A percentile compares a stretch with the other conserved stretches of the same genome.
phyloP scores from a whole-genome alignment of 2,888 invertebrate genomes.

The Megamerina dolium region DNA sequence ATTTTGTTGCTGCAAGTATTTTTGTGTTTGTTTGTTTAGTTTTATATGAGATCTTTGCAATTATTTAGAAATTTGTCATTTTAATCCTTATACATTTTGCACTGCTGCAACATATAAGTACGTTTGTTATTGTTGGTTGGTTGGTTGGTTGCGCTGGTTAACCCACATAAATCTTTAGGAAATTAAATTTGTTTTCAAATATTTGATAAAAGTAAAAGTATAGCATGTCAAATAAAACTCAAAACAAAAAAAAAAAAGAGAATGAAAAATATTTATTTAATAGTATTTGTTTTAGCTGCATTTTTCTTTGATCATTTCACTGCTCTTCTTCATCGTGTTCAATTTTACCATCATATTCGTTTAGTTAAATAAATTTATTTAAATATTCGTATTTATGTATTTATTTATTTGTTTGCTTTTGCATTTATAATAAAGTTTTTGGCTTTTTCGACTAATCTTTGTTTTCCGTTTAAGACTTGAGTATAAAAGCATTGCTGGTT shows the following conservation, averaged over 20 bases:
- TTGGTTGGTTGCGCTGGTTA: no score
- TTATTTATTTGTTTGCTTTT: no score
- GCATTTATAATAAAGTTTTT: no score
- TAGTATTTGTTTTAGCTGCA: neutral
- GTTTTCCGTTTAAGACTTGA: no score
- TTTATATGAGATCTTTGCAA: neutral
- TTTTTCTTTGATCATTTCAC: neutral
- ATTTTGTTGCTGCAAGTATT: neutral
- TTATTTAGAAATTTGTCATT: constrained; percentile 6
- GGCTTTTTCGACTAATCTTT: no score
- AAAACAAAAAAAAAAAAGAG: neutral
- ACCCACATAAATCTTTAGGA: constrained; percentile 8
- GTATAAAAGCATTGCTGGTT: no score
- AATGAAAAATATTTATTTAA: neutral
- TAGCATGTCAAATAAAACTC: neutral
- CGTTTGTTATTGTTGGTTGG: no score
- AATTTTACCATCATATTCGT: no score
- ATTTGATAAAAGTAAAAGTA: neutral
- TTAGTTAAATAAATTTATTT: neutral
- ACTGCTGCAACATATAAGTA: no score
- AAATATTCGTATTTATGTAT: no score
- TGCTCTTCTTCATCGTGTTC: no score
- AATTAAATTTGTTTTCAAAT: constrained; percentile 7
- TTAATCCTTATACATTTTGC: constrained; percentile 7
- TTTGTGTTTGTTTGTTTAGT: neutral